Conservation (phyloP, 2,888 invertebrate genomes). For the Eristalis tenax region DNA sequence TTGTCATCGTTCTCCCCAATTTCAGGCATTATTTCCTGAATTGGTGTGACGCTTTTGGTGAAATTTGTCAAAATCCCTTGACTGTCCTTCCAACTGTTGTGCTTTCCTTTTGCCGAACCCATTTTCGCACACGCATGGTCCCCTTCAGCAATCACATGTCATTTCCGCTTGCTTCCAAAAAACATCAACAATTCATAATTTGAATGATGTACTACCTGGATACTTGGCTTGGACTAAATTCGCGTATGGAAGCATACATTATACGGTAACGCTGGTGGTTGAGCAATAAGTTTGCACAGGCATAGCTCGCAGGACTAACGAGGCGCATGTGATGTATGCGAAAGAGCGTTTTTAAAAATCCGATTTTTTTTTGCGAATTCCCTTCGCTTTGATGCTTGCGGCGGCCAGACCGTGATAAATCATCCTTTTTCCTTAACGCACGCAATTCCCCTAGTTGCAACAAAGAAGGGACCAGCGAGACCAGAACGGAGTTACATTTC, state of each 20-base stretch:
- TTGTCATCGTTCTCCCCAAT: slow-evolving; percentile 15
- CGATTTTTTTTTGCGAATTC: not conserved
- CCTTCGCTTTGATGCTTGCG: slow-evolving; percentile 7
- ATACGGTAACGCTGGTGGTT: slow-evolving; percentile 9
- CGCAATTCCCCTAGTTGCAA: not conserved
- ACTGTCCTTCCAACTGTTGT: slow-evolving; percentile 37
- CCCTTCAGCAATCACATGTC: too few relatives aligned
- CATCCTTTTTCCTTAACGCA: slow-evolving; percentile 25
- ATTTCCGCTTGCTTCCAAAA: slow-evolving; percentile 16
- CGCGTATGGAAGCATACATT: slow-evolving; percentile 46
- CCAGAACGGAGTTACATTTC: slow-evolving; percentile 20
- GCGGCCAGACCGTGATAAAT: slow-evolving; percentile 45
- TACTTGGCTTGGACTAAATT: slow-evolving; percentile 31
- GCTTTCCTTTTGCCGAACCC: not conserved
- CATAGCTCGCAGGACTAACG: slow-evolving; percentile 34
- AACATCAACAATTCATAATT: slow-evolving; percentile 28
- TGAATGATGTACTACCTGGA: slow-evolving; percentile 26
- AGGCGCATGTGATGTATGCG: slow-evolving; percentile 33
- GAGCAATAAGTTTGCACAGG: not conserved
- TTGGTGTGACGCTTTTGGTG: slow-evolving; percentile 1
- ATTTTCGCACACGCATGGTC: too few relatives aligned
- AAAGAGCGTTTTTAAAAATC: not conserved
- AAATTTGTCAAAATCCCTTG: not conserved
- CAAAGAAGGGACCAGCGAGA: slow-evolving; percentile 1
- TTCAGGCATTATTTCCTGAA: slow-evolving; percentile 32